Conservation (phyloP, 2,797 vertebrate species). For the Aulostomus chinensis region DNA sequence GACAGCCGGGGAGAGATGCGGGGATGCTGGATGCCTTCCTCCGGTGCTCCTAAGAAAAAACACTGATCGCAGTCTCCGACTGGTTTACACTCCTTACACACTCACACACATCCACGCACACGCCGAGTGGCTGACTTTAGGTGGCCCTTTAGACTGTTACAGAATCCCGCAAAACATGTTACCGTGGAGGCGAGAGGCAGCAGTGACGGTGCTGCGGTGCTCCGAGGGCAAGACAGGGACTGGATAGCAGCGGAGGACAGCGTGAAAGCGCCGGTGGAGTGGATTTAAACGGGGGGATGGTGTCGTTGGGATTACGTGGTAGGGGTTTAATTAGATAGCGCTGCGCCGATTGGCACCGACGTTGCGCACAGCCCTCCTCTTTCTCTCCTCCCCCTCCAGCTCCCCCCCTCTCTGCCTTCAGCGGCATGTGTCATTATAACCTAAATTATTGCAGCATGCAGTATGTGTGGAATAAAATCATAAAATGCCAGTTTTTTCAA, state of each 20-base stretch:
- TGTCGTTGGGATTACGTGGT: slow-evolving; percentile 76
- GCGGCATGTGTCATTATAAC: no score
- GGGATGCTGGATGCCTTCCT: slow-evolving; percentile 45
- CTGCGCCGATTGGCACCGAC: slow-evolving; percentile 72
- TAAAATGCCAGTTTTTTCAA: no score
- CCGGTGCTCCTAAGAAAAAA: slow-evolving; percentile 11
- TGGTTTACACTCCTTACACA: slow-evolving; percentile 3
- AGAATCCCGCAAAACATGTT: slow-evolving; percentile 72
- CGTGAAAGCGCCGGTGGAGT: slow-evolving; percentile 59
- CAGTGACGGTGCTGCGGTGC: slow-evolving; percentile 33
- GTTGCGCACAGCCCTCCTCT: slow-evolving; percentile 57
- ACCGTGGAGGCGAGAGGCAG: slow-evolving; percentile 53
- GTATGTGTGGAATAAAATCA: no score
- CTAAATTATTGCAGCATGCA: no score
- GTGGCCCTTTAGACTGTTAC: no score
- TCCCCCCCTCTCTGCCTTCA: not conserved
- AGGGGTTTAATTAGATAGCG: slow-evolving; percentile 78
- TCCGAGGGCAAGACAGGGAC: slow-evolving; percentile 18
- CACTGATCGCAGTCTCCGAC: slow-evolving; percentile 6
- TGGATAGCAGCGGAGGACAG: slow-evolving; percentile 22
- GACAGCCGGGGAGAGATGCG: slow-evolving; percentile 41
- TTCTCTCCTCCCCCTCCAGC: not conserved
- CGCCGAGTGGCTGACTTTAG: not conserved
- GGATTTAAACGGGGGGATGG: slow-evolving; percentile 80
- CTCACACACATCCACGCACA: slow-evolving; percentile 10